phyloP scores from a whole-genome alignment of 2,113 vertebrate species.

The Trematomus loennbergii region DNA sequence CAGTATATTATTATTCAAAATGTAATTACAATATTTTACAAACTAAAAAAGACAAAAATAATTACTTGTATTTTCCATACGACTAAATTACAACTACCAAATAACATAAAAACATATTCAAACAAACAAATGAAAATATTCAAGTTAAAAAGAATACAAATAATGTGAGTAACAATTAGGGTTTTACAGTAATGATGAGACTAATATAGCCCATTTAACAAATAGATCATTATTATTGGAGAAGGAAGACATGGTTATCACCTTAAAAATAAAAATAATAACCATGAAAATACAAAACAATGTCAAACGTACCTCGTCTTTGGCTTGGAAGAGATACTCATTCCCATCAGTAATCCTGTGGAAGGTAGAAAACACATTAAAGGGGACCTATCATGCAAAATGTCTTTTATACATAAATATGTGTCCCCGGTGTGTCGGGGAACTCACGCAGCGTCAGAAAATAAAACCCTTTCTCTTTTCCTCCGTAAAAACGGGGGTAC shows the following conservation, averaged over 20 bases:
- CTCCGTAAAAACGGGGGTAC: no score
- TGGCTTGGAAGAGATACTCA: slow-evolving; percentile 99
- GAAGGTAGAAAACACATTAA: not conserved
- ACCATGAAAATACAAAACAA: not conserved
- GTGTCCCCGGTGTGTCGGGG: no score
- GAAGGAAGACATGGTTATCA: not conserved
- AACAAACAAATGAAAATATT: not conserved
- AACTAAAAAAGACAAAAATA: no score
- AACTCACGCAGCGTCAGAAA: no score
- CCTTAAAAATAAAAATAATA: not conserved
- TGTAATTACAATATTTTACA: no score
- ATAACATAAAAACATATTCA: no score
- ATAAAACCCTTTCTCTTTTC: no score
- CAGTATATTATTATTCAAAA: no score
- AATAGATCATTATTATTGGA: not conserved
- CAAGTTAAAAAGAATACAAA: not conserved
- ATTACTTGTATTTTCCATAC: no score
- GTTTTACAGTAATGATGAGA: not conserved
- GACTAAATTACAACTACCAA: no score
- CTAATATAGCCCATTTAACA: not conserved
- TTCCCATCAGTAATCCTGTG: slow-evolving; percentile 95
- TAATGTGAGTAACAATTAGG: not conserved
- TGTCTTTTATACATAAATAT: no score
- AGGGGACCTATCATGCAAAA: no score
- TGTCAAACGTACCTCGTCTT: slow-evolving; percentile 94